A percentile compares a stretch with the other conserved stretches of the same genome.
Evolutionary conservation across 1,140 invertebrate species (phyloP).

Genomic region (Platorchestia sp.): DNA sequence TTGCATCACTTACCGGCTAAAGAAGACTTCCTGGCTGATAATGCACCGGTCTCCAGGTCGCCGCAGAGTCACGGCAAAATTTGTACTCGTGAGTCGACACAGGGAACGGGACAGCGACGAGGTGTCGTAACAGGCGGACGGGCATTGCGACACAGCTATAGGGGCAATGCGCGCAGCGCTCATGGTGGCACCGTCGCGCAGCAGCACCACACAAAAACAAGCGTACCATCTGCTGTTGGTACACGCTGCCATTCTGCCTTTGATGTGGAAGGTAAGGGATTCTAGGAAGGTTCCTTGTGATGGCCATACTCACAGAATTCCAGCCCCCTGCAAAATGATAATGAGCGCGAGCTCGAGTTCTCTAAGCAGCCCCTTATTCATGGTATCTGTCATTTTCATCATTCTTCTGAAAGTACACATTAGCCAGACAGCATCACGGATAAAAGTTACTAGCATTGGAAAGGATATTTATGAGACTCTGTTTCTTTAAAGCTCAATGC

Average conservation of each 20-base stretch:
- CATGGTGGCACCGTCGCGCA: not conserved
- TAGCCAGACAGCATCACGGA: not conserved
- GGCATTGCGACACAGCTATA: not conserved
- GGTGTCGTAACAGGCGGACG: not conserved
- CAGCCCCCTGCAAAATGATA: not conserved
- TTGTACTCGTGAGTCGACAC: not conserved
- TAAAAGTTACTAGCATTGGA: not conserved
- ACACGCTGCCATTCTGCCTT: not conserved
- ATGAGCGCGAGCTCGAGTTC: not conserved
- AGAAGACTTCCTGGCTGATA: not conserved
- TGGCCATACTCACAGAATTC: not conserved
- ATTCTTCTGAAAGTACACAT: not conserved
- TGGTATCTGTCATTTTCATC: not conserved
- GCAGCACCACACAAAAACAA: not conserved
- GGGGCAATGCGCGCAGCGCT: not conserved
- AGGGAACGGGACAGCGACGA: not conserved
- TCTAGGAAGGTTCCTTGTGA: not conserved
- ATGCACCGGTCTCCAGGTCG: slow-evolving; percentile 3
- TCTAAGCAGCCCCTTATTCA: not conserved
- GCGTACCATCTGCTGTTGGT: not conserved
- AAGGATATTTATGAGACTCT: not conserved
- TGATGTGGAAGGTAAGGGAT: not conserved
- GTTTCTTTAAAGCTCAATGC: not conserved
- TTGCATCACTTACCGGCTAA: not conserved
- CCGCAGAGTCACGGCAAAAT: not conserved